A percentile compares a stretch with the other conserved stretches of the same genome.
Conservation (phyloP, 1,140 invertebrate species). For the Hydropsyche tenuis region DNA sequence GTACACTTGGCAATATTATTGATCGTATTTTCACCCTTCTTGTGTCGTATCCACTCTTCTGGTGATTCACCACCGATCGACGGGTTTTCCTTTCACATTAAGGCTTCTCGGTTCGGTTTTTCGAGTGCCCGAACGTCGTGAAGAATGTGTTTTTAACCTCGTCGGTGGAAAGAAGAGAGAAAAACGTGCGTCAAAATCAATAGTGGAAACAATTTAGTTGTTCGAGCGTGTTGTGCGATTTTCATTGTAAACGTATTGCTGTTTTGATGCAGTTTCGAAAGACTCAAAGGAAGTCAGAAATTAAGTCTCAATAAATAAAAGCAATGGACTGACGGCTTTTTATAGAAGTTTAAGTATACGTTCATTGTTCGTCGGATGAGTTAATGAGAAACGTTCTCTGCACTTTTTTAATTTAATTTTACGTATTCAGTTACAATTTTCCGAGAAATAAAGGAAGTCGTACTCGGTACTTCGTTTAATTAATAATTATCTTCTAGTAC, state of each 20-base stretch:
- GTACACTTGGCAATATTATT: neutral
- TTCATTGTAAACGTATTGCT: too few relatives aligned
- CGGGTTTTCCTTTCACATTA: slow-evolving; percentile 8
- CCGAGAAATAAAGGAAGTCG: neutral
- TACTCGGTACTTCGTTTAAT: neutral
- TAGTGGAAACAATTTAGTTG: too few relatives aligned
- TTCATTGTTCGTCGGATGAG: neutral
- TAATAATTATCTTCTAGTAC: too few relatives aligned
- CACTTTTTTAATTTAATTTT: too few relatives aligned
- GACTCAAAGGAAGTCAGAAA: slow-evolving; percentile 24
- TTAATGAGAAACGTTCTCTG: neutral
- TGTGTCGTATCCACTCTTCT: neutral
- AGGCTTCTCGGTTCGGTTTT: neutral
- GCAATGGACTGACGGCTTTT: neutral
- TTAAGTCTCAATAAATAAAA: slow-evolving; percentile 17
- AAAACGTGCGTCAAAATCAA: too few relatives aligned
- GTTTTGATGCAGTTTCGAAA: neutral
- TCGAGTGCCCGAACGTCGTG: too few relatives aligned
- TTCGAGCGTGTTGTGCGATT: too few relatives aligned
- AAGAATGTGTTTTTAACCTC: too few relatives aligned
- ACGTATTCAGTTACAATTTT: too few relatives aligned
- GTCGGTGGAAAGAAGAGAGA: too few relatives aligned
- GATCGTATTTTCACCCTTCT: slow-evolving; percentile 17
- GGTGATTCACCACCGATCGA: slow-evolving; percentile 10
- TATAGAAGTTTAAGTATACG: neutral